Conservation (phyloP, 2,113 vertebrate genomes). For the Heteronetta atricapilla region DNA sequence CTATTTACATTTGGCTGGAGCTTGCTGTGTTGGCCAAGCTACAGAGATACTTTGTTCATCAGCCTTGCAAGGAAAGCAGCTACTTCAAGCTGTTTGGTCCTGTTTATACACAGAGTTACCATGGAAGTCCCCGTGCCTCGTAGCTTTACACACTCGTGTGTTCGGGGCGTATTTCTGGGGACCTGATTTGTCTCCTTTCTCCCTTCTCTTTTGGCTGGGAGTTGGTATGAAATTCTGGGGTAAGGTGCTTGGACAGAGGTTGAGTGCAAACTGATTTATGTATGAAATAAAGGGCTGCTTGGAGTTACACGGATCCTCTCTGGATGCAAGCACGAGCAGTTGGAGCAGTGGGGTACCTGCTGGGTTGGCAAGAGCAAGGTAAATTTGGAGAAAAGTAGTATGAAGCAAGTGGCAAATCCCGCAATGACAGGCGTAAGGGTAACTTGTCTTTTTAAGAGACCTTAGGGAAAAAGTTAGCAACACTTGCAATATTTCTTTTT, state of each 20-base stretch:
- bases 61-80: slow-evolving; percentile 47
- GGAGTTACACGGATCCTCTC: neutral
- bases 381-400: neutral
- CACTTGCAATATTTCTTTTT: neutral
- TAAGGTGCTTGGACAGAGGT: neutral
- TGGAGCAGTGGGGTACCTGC: neutral
- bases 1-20: slow-evolving; percentile 67
- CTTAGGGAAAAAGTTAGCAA: neutral
- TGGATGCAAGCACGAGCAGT: neutral
- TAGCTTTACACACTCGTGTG: neutral
- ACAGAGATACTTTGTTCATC: slow-evolving; percentile 59
- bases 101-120: slow-evolving; percentile 59
- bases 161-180: neutral
- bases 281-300: neutral
- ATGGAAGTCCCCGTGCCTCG: slow-evolving; percentile 4
- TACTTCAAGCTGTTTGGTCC: slow-evolving; percentile 58
- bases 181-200: neutral
- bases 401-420: neutral
- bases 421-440: neutral
- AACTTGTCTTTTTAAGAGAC: neutral
- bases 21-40: slow-evolving; percentile 59
- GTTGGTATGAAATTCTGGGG: neutral
- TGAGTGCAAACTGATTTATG: neutral
- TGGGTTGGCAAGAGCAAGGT: neutral
- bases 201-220: neutral